Evolutionary conservation across 2,797 vertebrate species (phyloP).

Genomic region (Mionectes olivaceus): DNA sequence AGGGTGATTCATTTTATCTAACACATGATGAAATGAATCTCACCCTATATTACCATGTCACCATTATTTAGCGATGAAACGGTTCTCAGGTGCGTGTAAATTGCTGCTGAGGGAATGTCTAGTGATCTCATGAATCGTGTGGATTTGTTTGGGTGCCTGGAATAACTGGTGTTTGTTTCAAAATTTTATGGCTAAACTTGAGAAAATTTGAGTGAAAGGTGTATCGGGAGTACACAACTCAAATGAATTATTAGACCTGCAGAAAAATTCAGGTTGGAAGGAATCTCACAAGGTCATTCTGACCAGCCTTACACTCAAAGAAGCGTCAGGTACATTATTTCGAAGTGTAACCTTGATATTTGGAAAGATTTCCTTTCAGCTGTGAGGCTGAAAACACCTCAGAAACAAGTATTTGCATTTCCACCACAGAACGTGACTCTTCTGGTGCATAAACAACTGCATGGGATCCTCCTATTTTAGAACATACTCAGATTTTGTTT

Average conservation of each 20-base stretch:
- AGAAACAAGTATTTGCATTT: background rate
- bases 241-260: background rate
- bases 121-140: background rate
- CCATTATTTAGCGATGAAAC: background rate
- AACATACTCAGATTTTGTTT: background rate
- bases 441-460: background rate
- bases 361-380: background rate
- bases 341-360: background rate
- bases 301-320: background rate
- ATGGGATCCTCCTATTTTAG: background rate
- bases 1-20: background rate
- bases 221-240: background rate
- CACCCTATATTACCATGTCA: background rate
- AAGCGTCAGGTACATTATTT: background rate
- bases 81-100: background rate
- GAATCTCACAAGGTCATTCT: background rate
- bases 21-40: background rate
- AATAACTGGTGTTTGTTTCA: background rate
- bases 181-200: background rate
- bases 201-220: background rate
- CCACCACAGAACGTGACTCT: background rate
- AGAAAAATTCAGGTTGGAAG: background rate
- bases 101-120: background rate
- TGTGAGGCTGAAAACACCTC: background rate
- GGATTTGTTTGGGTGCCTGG: background rate